These are phyloP conservation scores for Labeo catla DNA, from an alignment of 2,113 vertebrate genomes.

Conservation along the genomic window DNA sequence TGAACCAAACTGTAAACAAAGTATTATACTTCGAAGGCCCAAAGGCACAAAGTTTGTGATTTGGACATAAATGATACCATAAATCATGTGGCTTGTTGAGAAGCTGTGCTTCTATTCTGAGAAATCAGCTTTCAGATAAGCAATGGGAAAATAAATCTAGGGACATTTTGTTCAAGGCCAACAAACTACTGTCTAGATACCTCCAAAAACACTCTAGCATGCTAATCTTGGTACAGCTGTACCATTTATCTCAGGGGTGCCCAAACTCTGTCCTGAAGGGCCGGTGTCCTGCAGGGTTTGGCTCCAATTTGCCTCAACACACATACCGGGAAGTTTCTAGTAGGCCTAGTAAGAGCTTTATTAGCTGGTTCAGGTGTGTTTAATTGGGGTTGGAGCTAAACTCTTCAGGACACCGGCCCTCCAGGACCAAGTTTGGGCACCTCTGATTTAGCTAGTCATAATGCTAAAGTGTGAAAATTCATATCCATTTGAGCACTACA, in stretches of 20 bases:
- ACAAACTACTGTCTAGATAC: background rate
- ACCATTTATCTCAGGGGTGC: background rate
- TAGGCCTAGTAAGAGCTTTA: too few species aligned
- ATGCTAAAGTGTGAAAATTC: background rate
- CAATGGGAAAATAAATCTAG: slow-evolving; percentile 5
- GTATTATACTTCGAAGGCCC: background rate
- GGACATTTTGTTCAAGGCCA: background rate
- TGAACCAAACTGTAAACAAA: background rate
- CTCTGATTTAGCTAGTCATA: background rate
- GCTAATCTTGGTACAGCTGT: background rate
- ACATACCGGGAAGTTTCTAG: too few species aligned
- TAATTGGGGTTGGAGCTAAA: too few species aligned
- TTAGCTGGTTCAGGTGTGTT: too few species aligned
- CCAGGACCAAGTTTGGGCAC: too few species aligned
- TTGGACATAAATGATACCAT: background rate
- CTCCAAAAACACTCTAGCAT: background rate
- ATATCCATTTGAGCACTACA: background rate
- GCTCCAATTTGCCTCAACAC: too few species aligned
- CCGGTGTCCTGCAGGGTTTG: too few species aligned
- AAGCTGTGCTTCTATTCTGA: background rate
- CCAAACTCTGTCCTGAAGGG: too few species aligned
- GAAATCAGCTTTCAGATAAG: background rate
- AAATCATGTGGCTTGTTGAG: background rate
- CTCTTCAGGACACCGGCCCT: too few species aligned
- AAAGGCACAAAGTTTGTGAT: background rate